Evolutionary conservation across 2,888 invertebrate species (phyloP).

Genomic region (Synanthedon vespiformis): DNA sequence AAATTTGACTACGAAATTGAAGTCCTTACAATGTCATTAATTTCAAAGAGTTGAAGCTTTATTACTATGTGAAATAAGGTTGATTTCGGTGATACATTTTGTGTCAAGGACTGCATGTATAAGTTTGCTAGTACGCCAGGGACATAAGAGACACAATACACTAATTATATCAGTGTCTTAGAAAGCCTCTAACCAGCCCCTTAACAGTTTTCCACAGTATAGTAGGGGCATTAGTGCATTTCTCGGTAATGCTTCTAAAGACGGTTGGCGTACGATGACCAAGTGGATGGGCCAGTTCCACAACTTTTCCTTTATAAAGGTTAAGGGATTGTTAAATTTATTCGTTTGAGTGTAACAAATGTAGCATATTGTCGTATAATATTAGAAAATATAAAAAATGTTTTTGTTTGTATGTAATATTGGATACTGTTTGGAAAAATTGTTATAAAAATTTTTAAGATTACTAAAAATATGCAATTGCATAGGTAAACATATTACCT

Average conservation of each 20-base stretch:
- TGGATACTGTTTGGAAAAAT: too few species aligned
- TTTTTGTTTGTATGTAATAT: too few species aligned
- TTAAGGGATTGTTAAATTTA: not conserved
- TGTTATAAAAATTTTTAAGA: too few species aligned
- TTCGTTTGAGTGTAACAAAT: not conserved
- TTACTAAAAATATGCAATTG: too few species aligned
- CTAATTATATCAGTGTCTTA: slow-evolving; percentile 68
- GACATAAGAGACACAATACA: slow-evolving; percentile 37
- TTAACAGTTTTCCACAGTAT: slow-evolving; percentile 68
- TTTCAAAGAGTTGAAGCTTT: slow-evolving; percentile 7
- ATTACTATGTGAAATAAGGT: slow-evolving; percentile 9
- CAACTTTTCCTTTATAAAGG: not conserved
- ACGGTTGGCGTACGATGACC: slow-evolving; percentile 60
- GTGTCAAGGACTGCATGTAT: not conserved
- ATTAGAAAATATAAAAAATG: not conserved
- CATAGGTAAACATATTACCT: too few species aligned
- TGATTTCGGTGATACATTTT: slow-evolving; percentile 10
- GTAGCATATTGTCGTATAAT: not conserved
- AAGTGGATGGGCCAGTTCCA: slow-evolving; percentile 21
- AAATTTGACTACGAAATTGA: slow-evolving; percentile 28
- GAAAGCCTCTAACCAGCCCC: slow-evolving; percentile 68
- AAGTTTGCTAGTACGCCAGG: slow-evolving; percentile 25
- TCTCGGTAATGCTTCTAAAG: slow-evolving; percentile 65
- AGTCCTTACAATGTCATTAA: slow-evolving; percentile 3
- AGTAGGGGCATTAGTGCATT: slow-evolving; percentile 66